Evolutionary conservation across 2,113 vertebrate species (phyloP).

Genomic region (Cyprinus carpio): DNA sequence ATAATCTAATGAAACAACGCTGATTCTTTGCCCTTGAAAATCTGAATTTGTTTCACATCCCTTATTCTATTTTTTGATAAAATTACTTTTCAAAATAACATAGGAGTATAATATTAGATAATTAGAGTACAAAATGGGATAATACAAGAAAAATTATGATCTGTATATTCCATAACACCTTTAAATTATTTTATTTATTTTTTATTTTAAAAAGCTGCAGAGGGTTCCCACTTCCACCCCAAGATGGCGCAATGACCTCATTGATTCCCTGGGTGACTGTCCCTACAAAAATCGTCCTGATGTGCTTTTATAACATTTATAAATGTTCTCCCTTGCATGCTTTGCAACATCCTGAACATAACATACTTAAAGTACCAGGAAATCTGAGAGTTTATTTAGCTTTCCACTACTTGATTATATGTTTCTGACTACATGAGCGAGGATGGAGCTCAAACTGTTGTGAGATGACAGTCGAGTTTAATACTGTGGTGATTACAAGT

Average conservation of each 20-base stretch:
- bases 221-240: constrained; percentile 26
- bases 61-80: background rate
- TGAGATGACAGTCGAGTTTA: constrained; percentile 75
- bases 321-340: background rate
- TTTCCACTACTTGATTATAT: background rate
- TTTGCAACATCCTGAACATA: background rate
- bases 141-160: background rate
- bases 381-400: background rate
- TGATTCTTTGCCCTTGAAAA: background rate
- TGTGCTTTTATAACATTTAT: background rate
- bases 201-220: background rate
- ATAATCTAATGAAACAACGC: background rate
- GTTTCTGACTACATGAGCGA: constrained; percentile 60
- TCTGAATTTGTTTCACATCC: background rate
- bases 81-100: background rate
- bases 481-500: constrained; percentile 86
- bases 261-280: background rate
- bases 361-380: background rate
- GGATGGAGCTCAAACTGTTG: constrained; percentile 53
- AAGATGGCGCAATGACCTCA: constrained; percentile 49
- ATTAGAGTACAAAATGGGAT: background rate
- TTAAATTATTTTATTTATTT: background rate
- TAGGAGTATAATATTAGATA: background rate
- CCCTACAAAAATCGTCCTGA: background rate
- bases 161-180: background rate